Evolutionary conservation across 2,113 vertebrate genomes (phyloP).

Genomic region (Macroglossus sobrinus): DNA sequence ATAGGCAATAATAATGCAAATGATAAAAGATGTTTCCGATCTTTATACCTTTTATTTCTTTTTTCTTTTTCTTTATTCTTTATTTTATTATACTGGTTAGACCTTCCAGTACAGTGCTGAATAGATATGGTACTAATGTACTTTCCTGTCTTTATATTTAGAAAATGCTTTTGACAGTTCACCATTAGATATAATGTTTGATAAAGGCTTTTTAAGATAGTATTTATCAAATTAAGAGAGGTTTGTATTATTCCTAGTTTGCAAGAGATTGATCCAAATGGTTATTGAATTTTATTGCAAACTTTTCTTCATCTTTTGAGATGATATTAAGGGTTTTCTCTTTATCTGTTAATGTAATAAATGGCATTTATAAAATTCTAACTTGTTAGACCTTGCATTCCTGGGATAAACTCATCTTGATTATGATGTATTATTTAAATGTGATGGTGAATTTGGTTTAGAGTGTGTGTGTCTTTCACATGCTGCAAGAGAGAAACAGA

Average conservation of each 20-base stretch:
- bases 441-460: background rate
- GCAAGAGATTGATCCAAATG: background rate
- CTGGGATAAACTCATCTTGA: background rate
- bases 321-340: background rate
- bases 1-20: background rate
- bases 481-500: background rate
- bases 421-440: background rate
- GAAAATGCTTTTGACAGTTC: background rate
- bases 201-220: background rate
- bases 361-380: background rate
- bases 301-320: slow-evolving; percentile 6
- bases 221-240: background rate
- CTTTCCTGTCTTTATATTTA: slow-evolving; percentile 9
- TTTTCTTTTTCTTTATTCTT: background rate
- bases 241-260: background rate
- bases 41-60: background rate
- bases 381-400: background rate
- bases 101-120: background rate
- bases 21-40: background rate
- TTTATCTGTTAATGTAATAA: background rate
- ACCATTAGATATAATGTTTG: background rate
- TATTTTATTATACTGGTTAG: background rate
- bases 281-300: background rate
- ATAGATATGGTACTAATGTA: background rate
- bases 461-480: background rate